phyloP scores from a whole-genome alignment of 2,113 vertebrate species.

The Rattus rattus region DNA sequence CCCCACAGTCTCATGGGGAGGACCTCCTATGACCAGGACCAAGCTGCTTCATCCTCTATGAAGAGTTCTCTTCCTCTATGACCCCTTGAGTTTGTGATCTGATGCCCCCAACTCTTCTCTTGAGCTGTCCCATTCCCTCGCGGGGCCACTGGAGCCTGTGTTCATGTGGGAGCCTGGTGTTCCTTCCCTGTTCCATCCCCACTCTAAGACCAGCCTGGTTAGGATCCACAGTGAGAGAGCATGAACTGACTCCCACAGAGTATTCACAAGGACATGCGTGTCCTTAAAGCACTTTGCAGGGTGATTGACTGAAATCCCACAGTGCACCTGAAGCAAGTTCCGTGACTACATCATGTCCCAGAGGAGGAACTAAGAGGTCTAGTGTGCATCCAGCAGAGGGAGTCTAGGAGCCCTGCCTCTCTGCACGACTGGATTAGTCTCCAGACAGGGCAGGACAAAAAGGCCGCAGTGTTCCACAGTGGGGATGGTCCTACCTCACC shows the following conservation, averaged over 20 bases:
- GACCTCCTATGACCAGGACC: neutral
- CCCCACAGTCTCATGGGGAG: neutral
- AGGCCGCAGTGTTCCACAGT: neutral
- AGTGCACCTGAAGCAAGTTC: neutral
- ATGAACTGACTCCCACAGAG: rapidly evolving
- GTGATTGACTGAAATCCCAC: neutral
- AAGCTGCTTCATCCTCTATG: neutral
- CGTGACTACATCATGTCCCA: neutral
- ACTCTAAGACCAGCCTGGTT: neutral
- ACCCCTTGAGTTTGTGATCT: neutral
- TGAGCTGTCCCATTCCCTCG: neutral
- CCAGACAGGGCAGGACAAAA: neutral
- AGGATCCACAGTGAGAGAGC: neutral
- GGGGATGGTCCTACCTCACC: neutral
- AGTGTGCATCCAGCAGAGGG: neutral
- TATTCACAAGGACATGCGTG: neutral
- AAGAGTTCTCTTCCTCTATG: neutral
- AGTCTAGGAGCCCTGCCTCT: neutral
- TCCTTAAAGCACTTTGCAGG: neutral
- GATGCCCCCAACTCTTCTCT: neutral
- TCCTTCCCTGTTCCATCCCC: neutral
- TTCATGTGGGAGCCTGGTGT: too few species aligned
- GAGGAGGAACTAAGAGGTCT: too few species aligned
- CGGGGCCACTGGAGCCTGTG: too few species aligned
- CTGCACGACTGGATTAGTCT: neutral